phyloP scores from a whole-genome alignment of 2,888 invertebrate genomes.

The Pyrrhia umbra region DNA sequence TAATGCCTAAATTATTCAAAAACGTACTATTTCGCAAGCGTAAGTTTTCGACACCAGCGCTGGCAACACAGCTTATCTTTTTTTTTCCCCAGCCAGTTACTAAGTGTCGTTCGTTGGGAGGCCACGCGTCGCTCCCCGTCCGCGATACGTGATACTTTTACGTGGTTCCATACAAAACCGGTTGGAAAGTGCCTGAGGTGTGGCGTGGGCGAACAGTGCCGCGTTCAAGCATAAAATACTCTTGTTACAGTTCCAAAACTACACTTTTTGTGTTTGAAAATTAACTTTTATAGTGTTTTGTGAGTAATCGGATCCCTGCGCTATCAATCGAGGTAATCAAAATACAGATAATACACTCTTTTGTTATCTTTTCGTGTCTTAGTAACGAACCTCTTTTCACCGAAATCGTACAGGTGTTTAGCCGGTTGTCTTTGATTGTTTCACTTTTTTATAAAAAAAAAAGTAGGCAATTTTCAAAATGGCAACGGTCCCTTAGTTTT shows the following conservation, averaged over 20 bases:
- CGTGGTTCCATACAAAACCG: slow-evolving; percentile 83
- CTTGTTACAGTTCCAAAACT: slow-evolving; percentile 68
- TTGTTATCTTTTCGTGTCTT: slow-evolving; percentile 61
- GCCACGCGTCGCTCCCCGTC: slow-evolving; percentile 66
- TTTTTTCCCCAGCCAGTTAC: slow-evolving; percentile 79
- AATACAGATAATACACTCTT: slow-evolving; percentile 62
- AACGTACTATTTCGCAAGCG: slow-evolving; percentile 43
- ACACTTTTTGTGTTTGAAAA: slow-evolving; percentile 69
- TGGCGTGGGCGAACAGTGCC: slow-evolving; percentile 83
- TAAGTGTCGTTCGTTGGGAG: slow-evolving; percentile 67
- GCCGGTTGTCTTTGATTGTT: slow-evolving; percentile 35
- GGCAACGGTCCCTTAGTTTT: slow-evolving; percentile 8
- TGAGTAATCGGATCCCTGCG: slow-evolving; percentile 66
- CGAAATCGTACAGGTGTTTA: slow-evolving; percentile 32
- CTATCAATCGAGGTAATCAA: slow-evolving; percentile 66
- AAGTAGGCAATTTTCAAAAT: slow-evolving; percentile 4
- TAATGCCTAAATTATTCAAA: slow-evolving; percentile 22
- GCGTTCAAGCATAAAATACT: slow-evolving; percentile 80
- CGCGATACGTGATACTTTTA: slow-evolving; percentile 79
- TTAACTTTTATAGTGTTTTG: slow-evolving; percentile 69
- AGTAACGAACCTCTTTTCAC: slow-evolving; percentile 43
- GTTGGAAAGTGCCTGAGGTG: slow-evolving; percentile 87
- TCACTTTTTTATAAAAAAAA: slow-evolving; percentile 1
- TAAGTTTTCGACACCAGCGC: slow-evolving; percentile 44
- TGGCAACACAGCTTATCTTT: slow-evolving; percentile 76